Evolutionary conservation across 1,140 invertebrate genomes (phyloP).

Genomic region (Polypedilum pembai): DNA sequence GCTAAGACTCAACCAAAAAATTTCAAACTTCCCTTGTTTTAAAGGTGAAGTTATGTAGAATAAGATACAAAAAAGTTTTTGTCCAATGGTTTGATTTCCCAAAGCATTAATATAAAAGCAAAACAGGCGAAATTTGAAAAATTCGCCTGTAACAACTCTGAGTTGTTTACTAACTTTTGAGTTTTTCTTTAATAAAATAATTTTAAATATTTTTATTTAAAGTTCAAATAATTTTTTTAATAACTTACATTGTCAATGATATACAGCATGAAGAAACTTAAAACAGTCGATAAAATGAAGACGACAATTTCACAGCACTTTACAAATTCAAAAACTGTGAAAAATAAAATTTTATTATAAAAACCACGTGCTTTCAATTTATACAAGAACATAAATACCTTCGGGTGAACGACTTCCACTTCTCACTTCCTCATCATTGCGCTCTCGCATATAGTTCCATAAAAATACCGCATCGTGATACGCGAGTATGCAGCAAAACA

Average conservation of each 20-base stretch:
- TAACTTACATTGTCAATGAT: background rate
- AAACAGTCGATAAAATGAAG: background rate
- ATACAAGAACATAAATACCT: background rate
- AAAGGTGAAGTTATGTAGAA: no score
- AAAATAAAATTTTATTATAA: background rate
- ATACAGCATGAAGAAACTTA: background rate
- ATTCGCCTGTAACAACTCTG: no score
- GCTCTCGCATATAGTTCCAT: background rate
- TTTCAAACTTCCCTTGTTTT: no score
- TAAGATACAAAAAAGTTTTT: no score
- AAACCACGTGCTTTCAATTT: background rate
- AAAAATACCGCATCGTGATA: constrained; percentile 12
- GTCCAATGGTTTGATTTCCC: no score
- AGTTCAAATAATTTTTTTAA: no score
- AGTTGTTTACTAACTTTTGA: no score
- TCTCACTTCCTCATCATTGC: background rate
- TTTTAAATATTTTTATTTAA: no score
- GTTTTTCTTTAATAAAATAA: no score
- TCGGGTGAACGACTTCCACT: background rate
- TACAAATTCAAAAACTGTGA: background rate
- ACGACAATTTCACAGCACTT: background rate
- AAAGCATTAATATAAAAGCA: no score
- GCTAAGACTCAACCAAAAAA: no score
- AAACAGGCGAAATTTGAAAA: no score
- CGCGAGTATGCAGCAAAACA: background rate